A percentile compares a stretch with the other conserved stretches of the same genome.
phyloP scores from a whole-genome alignment of 2,113 vertebrate genomes.

The Oplegnathus fasciatus region DNA sequence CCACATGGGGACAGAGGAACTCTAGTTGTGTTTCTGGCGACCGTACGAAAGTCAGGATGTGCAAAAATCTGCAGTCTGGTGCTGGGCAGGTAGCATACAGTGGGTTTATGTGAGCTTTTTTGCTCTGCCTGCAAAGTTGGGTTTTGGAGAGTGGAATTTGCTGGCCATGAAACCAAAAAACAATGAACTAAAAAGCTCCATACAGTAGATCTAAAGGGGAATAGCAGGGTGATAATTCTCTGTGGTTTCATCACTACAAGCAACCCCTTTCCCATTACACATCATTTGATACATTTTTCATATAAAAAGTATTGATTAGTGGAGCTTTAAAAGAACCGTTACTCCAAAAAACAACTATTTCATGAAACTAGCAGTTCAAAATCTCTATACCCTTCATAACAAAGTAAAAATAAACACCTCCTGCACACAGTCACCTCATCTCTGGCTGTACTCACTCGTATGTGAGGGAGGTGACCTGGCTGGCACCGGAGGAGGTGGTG shows the following conservation, averaged over 20 bases:
- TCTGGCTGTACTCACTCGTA: conserved; percentile 80
- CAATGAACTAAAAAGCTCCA: background rate
- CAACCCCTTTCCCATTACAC: background rate
- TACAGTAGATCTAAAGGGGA: background rate
- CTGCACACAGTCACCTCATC: background rate
- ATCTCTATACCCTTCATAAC: too few relatives aligned
- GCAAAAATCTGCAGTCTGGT: background rate
- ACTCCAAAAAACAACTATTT: background rate
- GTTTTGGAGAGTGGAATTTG: background rate
- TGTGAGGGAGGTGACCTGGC: conserved; percentile 80
- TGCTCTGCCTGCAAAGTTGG: background rate
- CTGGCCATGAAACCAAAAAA: background rate
- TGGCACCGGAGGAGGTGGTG: conserved; percentile 83
- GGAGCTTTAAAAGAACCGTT: background rate
- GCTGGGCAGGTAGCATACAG: background rate
- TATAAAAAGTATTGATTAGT: background rate
- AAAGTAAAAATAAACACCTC: background rate
- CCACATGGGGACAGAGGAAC: background rate
- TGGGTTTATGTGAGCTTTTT: background rate
- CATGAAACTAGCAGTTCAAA: background rate
- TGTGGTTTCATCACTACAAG: background rate
- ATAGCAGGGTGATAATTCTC: background rate
- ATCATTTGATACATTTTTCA: background rate
- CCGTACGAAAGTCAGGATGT: background rate
- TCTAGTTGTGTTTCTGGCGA: too few relatives aligned